Base-by-base conservation (phyloP, 2,797 vertebrate species). In the Telmatherina bonti region DNA sequence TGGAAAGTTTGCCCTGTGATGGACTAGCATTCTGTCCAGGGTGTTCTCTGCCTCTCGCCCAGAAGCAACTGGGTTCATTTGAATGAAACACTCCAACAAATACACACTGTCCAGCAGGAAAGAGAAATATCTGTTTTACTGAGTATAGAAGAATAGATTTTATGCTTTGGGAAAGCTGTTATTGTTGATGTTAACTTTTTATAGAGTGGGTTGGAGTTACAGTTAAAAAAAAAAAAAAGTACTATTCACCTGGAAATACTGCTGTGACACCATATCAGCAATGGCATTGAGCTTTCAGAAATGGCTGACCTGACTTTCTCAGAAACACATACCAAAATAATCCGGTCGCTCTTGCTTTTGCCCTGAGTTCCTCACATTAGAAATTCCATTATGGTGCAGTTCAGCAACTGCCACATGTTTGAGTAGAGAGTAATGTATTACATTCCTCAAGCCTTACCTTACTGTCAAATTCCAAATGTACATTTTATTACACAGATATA, bases 401-500 rank as follows among this genome's bases (percentile, higher is more conserved):
- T 88, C 79, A 78, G 81, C 63, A 85, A 52, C 78, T 78, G 71
- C 71, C 81, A 82, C 83, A 89, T 90, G 81, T 91, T 79, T 81
- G 73, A 76, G 75, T 57, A 68, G 31, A 69, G 56, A 84, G 77
- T 82, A 91, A 91, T 88, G 85, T 45, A 79, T 85, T 85, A 59
- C 78, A 89, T 89, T 92, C 85, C 74, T 90, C 86, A 89, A 86
- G 81, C 74, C 66, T 64, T 60, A 65, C 67, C 74, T 61, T 70
- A 73, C 77, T 87, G 89, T 89, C 82, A 79, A 76, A 79, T 78
- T 82, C 73, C 57, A 87, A 90, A 85, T 84, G 70, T 74, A 75
- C 85, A 84, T 86, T 89, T 45, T 89, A 75, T 90, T 82, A 85
- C 76, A 78, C 43, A 85, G 83, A 89, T 82, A 78, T 68, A 87